Percentiles rank a stretch among this genome's conserved stretches.
These are phyloP conservation scores for Cryptoprocta ferox DNA, from an alignment of 2,797 vertebrate genomes.

Conservation along the genomic window DNA sequence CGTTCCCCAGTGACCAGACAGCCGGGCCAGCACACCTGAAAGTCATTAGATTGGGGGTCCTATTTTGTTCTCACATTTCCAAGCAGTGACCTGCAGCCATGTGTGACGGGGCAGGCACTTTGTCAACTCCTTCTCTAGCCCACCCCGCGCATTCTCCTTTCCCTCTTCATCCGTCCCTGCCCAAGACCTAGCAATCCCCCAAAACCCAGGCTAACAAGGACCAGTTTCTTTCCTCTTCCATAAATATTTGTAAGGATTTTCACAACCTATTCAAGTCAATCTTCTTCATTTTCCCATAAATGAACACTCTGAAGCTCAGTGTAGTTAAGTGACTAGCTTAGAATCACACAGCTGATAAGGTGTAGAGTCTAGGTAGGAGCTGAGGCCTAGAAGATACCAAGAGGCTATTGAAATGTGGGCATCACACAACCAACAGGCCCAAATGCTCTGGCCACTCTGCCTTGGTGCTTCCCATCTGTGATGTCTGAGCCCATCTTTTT, in stretches of 20 bases:
- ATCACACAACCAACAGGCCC: fast-evolving
- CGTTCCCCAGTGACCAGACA: constrained; percentile 73
- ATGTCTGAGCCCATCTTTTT: background rate
- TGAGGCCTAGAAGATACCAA: background rate
- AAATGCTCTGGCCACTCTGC: fast-evolving
- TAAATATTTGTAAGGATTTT: constrained; percentile 66
- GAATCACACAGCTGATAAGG: background rate
- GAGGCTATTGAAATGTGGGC: background rate
- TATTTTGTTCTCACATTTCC: constrained; percentile 84
- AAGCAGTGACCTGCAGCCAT: constrained; percentile 84
- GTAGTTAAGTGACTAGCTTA: background rate
- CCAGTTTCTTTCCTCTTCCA: constrained; percentile 32
- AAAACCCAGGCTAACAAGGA: constrained; percentile 49
- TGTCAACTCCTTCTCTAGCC: constrained; percentile 78
- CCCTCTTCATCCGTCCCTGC: constrained; percentile 7
- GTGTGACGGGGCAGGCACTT: constrained; percentile 81
- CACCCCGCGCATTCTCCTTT: constrained; percentile 63
- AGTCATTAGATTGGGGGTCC: constrained; percentile 83
- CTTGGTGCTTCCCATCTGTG: fast-evolving
- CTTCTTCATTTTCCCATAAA: constrained; percentile 31
- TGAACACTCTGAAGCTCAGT: background rate
- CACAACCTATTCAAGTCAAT: background rate
- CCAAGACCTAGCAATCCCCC: constrained; percentile 59
- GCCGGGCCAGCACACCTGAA: constrained; percentile 84
- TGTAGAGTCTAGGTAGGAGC: background rate